These are phyloP conservation scores for Oreochromis spilurus DNA, from an alignment of 2,113 vertebrate species.

Conservation along the genomic window DNA sequence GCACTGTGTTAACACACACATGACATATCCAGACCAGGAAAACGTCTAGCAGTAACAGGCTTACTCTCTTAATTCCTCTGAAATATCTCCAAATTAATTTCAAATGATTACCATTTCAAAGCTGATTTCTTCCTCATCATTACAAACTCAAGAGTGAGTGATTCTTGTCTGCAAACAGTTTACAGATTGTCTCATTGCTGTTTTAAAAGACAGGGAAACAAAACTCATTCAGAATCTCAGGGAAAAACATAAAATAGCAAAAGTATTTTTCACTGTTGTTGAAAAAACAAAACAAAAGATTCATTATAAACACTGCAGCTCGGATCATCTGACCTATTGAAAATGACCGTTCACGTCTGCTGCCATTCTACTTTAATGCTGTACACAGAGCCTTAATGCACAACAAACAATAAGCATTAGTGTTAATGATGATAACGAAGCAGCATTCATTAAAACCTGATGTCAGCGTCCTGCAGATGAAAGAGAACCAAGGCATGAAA, in stretches of 20 bases:
- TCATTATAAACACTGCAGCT: neutral
- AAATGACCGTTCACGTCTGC: neutral
- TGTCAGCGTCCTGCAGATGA: constrained; percentile 20
- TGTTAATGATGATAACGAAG: constrained; percentile 36
- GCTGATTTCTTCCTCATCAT: neutral
- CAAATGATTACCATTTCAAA: neutral
- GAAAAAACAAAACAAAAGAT: neutral
- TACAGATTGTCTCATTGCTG: neutral
- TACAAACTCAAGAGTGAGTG: neutral
- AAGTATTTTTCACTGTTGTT: neutral
- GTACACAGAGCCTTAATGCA: neutral
- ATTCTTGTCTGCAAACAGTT: neutral
- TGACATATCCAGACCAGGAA: neutral
- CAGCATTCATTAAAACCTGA: constrained; percentile 25
- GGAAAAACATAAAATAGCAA: neutral
- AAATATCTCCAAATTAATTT: neutral
- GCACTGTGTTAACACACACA: neutral
- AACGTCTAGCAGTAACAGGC: neutral
- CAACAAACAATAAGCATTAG: constrained; percentile 28
- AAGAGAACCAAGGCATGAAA: neutral
- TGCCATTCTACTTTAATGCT: neutral
- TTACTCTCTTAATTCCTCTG: neutral
- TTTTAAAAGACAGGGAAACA: neutral
- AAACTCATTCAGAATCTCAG: neutral
- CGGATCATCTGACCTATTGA: neutral